Evolutionary conservation across 2,113 vertebrate species (phyloP).

Genomic region (Dermatemys mawii): DNA sequence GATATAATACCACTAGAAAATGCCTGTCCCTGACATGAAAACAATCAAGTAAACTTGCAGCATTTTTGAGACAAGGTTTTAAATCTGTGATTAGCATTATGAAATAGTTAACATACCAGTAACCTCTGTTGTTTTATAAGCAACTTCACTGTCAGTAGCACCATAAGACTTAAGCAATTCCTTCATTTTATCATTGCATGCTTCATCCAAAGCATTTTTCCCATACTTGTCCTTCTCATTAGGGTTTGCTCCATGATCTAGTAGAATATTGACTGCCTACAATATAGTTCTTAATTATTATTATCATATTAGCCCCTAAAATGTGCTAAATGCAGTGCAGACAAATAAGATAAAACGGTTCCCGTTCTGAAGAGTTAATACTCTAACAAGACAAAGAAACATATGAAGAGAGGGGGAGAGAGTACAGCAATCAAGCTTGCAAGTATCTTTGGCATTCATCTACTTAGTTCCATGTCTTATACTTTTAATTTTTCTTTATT

Average conservation of each 20-base stretch:
- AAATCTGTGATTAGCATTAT: background rate
- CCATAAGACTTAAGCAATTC: constrained; percentile 75
- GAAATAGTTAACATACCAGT: constrained; percentile 56
- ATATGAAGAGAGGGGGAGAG: background rate
- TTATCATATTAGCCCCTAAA: background rate
- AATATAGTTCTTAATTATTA: constrained; percentile 43
- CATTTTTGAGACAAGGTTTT: background rate
- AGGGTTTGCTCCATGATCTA: constrained; percentile 83
- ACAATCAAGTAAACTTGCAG: background rate
- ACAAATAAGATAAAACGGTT: background rate
- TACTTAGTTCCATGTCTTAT: background rate
- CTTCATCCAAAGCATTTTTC: constrained; percentile 76
- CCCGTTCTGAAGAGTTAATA: background rate
- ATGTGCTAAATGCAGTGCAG: background rate
- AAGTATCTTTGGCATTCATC: background rate
- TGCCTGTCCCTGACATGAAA: background rate
- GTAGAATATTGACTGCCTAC: constrained; percentile 82
- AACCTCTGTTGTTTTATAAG: background rate
- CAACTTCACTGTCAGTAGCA: background rate
- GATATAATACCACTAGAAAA: background rate
- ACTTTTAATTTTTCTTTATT: background rate
- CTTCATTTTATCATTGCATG: constrained; percentile 73
- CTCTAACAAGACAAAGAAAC: background rate
- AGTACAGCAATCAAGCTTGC: background rate
- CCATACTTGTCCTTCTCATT: constrained; percentile 71